phyloP scores from a whole-genome alignment of 2,888 invertebrate genomes.

The Oligia latruncula region DNA sequence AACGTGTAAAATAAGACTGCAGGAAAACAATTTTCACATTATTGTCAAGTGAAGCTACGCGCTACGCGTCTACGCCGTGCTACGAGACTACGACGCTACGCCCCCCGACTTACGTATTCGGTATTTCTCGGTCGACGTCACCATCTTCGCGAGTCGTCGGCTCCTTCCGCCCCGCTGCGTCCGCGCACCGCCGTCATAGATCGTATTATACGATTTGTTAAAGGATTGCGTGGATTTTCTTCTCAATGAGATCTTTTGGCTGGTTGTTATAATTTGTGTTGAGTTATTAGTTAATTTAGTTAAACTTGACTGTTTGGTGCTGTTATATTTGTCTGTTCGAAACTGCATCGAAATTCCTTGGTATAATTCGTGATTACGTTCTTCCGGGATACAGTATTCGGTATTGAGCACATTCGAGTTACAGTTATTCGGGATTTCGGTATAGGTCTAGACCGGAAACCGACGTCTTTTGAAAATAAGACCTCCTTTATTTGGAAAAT shows the following conservation, averaged over 20 bases:
- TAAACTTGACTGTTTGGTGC: conserved; percentile 14
- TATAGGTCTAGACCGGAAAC: no score
- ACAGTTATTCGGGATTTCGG: background rate
- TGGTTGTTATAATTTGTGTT: conserved; percentile 58
- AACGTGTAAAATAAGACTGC: background rate
- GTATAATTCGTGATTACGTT: background rate
- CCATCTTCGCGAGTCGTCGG: conserved; percentile 73
- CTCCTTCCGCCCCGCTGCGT: conserved; percentile 72
- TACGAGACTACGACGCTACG: conserved; percentile 61
- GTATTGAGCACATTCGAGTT: no score
- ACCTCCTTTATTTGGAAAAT: background rate
- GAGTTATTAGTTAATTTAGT: conserved; percentile 40
- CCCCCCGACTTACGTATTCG: conserved; percentile 73
- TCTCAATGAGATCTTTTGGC: conserved; percentile 58
- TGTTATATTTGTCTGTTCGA: background rate
- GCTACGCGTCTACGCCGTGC: conserved; percentile 59
- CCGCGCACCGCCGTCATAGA: conserved; percentile 71
- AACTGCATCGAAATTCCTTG: background rate
- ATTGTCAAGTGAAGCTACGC: conserved; percentile 69
- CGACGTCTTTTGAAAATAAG: background rate
- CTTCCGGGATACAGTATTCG: background rate
- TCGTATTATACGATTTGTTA: conserved; percentile 80
- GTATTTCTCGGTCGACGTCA: conserved; percentile 77
- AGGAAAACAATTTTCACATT: background rate
- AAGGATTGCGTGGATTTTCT: conserved; percentile 74